Conservation (phyloP, 2,113 vertebrate genomes). For the crab-eating macaque (Macaca fascicularis) region T2T-MFA8v1.1 NC_088386.1:134902001-134902500, state of each 20-base stretch:
- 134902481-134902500: fast-evolving
- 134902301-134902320: background rate
- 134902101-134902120: background rate
- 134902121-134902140: background rate
- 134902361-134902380: background rate
- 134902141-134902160: fast-evolving
- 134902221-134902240: background rate
- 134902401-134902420: fast-evolving
- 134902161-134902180: background rate
- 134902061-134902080: background rate
- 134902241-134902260: background rate
- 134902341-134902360: background rate
- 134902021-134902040: background rate
- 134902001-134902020: fast-evolving
- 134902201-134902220: background rate
- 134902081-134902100: fast-evolving
- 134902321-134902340: background rate
- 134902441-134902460: fast-evolving
- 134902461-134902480: background rate
- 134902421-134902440: fast-evolving
- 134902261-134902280: too few relatives aligned
- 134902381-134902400: background rate
- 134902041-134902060: background rate
- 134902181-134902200: fast-evolving
- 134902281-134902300: background rate